Evolutionary conservation across 37 sponge, comb jelly and placozoan species (phyloP), one percentile per base, ranked within the genome.

Genomic region (Ianthella basta): DNA sequence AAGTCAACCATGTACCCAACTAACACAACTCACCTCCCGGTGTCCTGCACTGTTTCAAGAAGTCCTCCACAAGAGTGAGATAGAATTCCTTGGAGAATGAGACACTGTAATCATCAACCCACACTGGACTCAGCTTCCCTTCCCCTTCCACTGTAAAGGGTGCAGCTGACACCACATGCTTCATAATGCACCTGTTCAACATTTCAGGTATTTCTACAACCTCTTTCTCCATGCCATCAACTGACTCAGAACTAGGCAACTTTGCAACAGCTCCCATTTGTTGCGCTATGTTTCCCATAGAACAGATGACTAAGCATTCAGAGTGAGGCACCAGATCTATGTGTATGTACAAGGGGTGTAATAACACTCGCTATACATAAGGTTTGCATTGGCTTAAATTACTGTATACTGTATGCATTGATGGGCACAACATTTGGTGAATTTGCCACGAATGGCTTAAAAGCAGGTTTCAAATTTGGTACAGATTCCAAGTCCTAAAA

Each of bases 11-110:
- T n/a, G n/a, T n/a, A n/a, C n/a, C n/a, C n/a, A n/a, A n/a, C n/a
- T n/a, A n/a, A n/a, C n/a, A n/a, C n/a, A n/a, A n/a, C 78, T 53
- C 54, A 75, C 78, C 78, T 36, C 38, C 78, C 24, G 78, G 78
- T 40, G 78, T 75, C n/a, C 25, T 40, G 53, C 78, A 75, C 78
- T 75, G 78, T 12, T 75, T 75, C 20, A 75, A 2, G 54, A 75
- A 75, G 53, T 75, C 78, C 54, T 75, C 78, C 20, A 75, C 13
- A 24, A 75, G 24, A n/a, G 54, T 39, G 24, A 75, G 54, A 36
- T 75, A 75, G 78, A 75, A 75, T 53, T 75, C 78, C 40, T 50
- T 75, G 20, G 78, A 75, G 37, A 40, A 44, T 2, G 78, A 50
- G 15, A 53, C 21, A 15, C 40, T 50, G 23, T 75, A 50, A 75